These are phyloP conservation scores for Leptatherina wallacei DNA, from an alignment of 2,797 vertebrate species.

Conservation along the genomic window DNA sequence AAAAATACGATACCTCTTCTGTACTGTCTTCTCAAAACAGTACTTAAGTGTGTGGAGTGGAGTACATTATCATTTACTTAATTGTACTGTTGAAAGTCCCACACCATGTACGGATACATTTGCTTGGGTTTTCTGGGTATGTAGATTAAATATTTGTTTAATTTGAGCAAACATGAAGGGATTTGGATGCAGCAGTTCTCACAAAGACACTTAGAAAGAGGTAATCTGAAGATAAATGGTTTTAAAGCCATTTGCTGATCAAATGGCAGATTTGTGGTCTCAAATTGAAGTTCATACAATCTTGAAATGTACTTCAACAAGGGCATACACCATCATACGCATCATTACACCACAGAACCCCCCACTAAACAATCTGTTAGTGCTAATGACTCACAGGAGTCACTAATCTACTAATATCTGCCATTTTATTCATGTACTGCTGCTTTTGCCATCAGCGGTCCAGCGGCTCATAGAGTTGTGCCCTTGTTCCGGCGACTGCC, in stretches of 20 bases:
- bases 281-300: slow-evolving; percentile 13
- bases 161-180: slow-evolving; percentile 4
- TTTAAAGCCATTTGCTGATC: slow-evolving; percentile 41
- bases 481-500: slow-evolving; percentile 44
- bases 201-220: slow-evolving; percentile 19
- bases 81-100: slow-evolving; percentile 34
- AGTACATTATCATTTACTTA: slow-evolving; percentile 36
- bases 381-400: slow-evolving; percentile 53
- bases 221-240: slow-evolving; percentile 27
- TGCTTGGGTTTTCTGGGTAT: slow-evolving; percentile 29
- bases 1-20: neutral
- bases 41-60: neutral
- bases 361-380: slow-evolving; percentile 45
- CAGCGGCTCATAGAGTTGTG: slow-evolving; percentile 34
- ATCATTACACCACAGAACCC: slow-evolving; percentile 55
- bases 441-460: slow-evolving; percentile 35
- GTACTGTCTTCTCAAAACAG: neutral
- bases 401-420: slow-evolving; percentile 47
- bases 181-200: neutral
- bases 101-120: slow-evolving; percentile 48
- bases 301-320: slow-evolving; percentile 38
- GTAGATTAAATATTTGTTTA: slow-evolving; percentile 12
- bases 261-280: slow-evolving; percentile 40
- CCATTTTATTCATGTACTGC: slow-evolving; percentile 25
- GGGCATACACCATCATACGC: slow-evolving; percentile 40